Conservation (phyloP, 2,888 invertebrate genomes). For the Macrostomum cliftonense region DNA sequence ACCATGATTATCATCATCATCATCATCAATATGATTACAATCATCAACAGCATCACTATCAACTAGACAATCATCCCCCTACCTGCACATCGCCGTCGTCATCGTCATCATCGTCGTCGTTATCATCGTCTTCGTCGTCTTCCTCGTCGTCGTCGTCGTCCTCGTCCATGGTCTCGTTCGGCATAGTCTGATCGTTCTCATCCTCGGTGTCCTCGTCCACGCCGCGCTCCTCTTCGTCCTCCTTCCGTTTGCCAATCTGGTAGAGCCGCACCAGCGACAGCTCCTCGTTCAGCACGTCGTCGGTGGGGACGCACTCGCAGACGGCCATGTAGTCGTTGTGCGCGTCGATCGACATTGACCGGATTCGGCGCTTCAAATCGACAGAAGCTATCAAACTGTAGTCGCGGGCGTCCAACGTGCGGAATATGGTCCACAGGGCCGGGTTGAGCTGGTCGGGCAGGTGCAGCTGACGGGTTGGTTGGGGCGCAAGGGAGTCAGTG, state of each 20-base stretch:
- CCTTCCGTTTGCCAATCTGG: constrained; percentile 56
- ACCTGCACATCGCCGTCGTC: constrained; percentile 13
- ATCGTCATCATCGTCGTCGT: constrained; percentile 12
- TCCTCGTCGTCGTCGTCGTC: constrained; percentile 10
- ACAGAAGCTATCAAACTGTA: constrained; percentile 84
- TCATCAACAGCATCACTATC: no score
- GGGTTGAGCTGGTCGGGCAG: constrained; percentile 59
- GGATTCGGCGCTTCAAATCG: constrained; percentile 73
- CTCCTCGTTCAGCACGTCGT: constrained; percentile 47
- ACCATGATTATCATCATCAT: no score
- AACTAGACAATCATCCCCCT: constrained; percentile 14
- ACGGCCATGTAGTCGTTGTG: constrained; percentile 69
- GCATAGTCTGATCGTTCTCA: constrained; percentile 12
- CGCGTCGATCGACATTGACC: constrained; percentile 61
- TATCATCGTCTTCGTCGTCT: constrained; percentile 9
- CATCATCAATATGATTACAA: constrained; percentile 7
- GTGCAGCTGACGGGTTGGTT: constrained; percentile 41
- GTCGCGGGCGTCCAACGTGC: constrained; percentile 77
- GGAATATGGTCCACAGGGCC: constrained; percentile 43
- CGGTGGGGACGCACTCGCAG: constrained; percentile 48
- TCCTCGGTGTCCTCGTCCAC: constrained; percentile 11
- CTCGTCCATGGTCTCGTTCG: constrained; percentile 15
- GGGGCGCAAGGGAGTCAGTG: no score
- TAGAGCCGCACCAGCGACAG: constrained; percentile 75
- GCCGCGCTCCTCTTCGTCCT: constrained; percentile 4